Evolutionary conservation across 2,888 invertebrate species (phyloP).

Genomic region (Patella depressa): DNA sequence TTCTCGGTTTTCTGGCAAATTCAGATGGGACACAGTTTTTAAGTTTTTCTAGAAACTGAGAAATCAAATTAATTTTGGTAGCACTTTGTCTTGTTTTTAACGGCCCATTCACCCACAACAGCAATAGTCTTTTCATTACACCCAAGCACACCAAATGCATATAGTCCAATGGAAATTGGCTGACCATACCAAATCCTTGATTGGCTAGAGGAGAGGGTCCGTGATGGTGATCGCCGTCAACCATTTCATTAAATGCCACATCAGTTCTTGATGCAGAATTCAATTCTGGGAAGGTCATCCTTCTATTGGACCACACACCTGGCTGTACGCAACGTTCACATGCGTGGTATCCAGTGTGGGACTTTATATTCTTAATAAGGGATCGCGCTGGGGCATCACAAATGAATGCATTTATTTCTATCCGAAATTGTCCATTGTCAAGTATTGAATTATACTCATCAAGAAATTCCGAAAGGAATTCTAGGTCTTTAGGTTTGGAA

Average conservation of each 20-base stretch:
- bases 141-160: conserved; percentile 47
- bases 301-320: too few relatives aligned
- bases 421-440: background rate
- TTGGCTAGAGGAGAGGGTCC: conserved; percentile 28
- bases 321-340: conserved; percentile 26
- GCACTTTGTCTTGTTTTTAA: background rate
- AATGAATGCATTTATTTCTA: conserved; percentile 20
- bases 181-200: conserved; percentile 37
- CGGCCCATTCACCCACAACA: conserved; percentile 36
- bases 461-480: conserved; percentile 25
- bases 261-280: conserved; percentile 13
- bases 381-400: conserved; percentile 39
- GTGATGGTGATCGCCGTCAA: conserved; percentile 36
- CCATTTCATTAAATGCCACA: conserved; percentile 31
- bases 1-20: conserved; percentile 46
- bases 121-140: conserved; percentile 37
- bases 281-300: conserved; percentile 26
- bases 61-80: conserved; percentile 27
- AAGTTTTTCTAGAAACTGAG: conserved; percentile 25
- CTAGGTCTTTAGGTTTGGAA: conserved; percentile 26
- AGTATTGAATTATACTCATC: conserved; percentile 20
- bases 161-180: conserved; percentile 48
- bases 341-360: conserved; percentile 27
- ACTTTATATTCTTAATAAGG: conserved; percentile 31
- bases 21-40: conserved; percentile 38